These are phyloP conservation scores for Trachythela sp. DNA, from an alignment of 64 coral and sea anemone species.

Conservation along the genomic window DNA sequence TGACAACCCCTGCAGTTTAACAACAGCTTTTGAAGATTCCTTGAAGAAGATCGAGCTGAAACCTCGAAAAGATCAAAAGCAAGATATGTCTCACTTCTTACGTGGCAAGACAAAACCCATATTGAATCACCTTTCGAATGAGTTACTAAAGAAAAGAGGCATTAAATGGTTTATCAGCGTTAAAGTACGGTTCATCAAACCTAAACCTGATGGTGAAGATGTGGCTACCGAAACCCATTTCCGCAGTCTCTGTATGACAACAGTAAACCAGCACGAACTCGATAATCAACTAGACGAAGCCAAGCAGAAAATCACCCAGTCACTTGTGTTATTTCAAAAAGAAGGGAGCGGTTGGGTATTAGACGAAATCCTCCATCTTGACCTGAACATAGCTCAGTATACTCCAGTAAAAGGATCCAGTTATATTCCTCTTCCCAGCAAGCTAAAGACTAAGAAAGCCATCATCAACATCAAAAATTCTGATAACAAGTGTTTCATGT, in stretches of 20 bases:
- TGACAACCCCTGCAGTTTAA: constrained; percentile 25
- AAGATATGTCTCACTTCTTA: constrained; percentile 10
- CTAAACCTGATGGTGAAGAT: constrained; percentile 24
- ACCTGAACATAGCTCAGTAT: not conserved
- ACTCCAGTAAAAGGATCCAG: not conserved
- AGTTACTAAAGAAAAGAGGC: constrained; percentile 16
- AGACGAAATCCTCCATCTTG: not conserved
- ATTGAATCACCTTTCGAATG: not conserved
- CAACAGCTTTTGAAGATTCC: constrained; percentile 1
- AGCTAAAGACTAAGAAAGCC: not conserved
- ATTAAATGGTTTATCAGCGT: constrained; percentile 42
- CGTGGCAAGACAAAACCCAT: not conserved
- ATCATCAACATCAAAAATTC: too few relatives aligned
- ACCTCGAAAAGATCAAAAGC: constrained; percentile 8
- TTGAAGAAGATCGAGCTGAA: not conserved
- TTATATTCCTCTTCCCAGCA: not conserved
- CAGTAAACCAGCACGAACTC: constrained; percentile 14
- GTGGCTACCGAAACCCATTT: constrained; percentile 21
- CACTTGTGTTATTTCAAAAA: not conserved
- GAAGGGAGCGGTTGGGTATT: not conserved
- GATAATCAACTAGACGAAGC: not conserved
- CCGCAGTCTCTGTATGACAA: constrained; percentile 37
- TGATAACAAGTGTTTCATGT: constrained; percentile 5
- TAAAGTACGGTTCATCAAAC: constrained; percentile 37
- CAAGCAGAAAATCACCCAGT: not conserved